A percentile compares a stretch with the other conserved stretches of the same genome.
phyloP scores from a whole-genome alignment of 2,888 invertebrate genomes.

The Heliconius ismenius region DNA sequence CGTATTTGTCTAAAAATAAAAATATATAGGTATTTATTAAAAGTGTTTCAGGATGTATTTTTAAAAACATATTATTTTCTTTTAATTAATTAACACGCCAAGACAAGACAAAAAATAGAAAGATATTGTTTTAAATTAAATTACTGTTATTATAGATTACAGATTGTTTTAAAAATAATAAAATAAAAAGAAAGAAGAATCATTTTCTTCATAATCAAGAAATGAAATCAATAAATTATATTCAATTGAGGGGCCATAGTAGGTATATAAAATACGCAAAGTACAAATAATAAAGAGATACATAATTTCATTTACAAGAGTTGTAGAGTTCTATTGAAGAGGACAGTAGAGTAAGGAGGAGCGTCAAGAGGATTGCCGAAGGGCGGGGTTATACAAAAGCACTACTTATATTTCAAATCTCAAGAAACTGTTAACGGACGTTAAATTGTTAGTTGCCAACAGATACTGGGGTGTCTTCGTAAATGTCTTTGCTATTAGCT shows the following conservation, averaged over 20 bases:
- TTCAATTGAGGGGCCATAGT: not conserved
- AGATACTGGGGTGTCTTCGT: slow-evolving; percentile 50
- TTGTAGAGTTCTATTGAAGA: slow-evolving; percentile 69
- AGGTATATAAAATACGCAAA: no score
- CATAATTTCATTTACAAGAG: slow-evolving; percentile 61
- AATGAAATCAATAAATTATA: not conserved
- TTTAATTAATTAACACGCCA: not conserved
- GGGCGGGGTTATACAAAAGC: slow-evolving; percentile 73
- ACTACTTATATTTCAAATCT: slow-evolving; percentile 69
- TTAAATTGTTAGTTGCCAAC: slow-evolving; percentile 63
- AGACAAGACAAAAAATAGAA: not conserved
- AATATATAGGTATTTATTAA: not conserved
- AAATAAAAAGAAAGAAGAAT: not conserved
- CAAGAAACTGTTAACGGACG: slow-evolving; percentile 67
- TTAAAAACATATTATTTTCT: not conserved
- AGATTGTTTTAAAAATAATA: not conserved
- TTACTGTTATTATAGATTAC: not conserved
- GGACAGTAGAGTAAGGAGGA: slow-evolving; percentile 75
- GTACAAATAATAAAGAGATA: slow-evolving; percentile 32
- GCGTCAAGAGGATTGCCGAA: slow-evolving; percentile 68
- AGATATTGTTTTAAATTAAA: not conserved
- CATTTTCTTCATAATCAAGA: not conserved
- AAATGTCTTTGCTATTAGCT: slow-evolving; percentile 4
- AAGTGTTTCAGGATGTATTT: not conserved
- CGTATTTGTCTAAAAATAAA: no score